Base-by-base conservation (phyloP, 2,113 vertebrate species). In the Sylvilagus bachmani region DNA sequence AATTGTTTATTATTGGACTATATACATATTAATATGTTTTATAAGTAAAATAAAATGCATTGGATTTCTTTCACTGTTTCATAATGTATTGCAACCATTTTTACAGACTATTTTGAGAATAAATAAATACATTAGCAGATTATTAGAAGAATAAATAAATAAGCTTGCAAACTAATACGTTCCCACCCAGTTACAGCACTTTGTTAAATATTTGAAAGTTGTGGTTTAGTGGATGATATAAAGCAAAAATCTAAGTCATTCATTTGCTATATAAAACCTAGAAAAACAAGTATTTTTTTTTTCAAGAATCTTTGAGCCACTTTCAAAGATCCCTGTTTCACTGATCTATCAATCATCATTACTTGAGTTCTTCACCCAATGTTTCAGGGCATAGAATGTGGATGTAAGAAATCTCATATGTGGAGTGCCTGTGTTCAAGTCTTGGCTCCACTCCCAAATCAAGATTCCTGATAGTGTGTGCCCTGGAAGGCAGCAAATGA, bases 1-100 rank as follows among this genome's bases (percentile, higher is more conserved):
- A 44, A 44, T 7, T 7, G 44, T 44, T 44, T 44, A 44, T 44
- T 44, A 44, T 44, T 44, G 44, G 44, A 44, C 44, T 44, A 44
- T 44, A 44, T 44, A 44, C 6, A 6, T 44, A 44, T 44, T 44
- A 44, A 44, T 5, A 58, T 58, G 17, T 58, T 58, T 27, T 31
- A 67, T 90, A 36, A 11, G 33, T 75, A 33, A 75, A 90, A 74
- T 61, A 58, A 90, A 81, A 24, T 90, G 24, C 3, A 74, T 11
- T 38, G 2, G 38, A 77, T 66, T 38, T 86, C 89, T 17, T 62
- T 44, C 84, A 31, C 81, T 62, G 11, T 75, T 90, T 86, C 5
- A 77, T 53, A 91, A 84, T 36, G 5, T 31, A n/a, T 82, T 73
- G 64, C 71, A 78, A 82, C 29, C 3, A 55, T 29, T 62, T 80